Percentiles rank a stretch among this genome's conserved stretches.
phyloP scores from a whole-genome alignment of 2,113 vertebrate species.

The Zosterops hypoxanthus region DNA sequence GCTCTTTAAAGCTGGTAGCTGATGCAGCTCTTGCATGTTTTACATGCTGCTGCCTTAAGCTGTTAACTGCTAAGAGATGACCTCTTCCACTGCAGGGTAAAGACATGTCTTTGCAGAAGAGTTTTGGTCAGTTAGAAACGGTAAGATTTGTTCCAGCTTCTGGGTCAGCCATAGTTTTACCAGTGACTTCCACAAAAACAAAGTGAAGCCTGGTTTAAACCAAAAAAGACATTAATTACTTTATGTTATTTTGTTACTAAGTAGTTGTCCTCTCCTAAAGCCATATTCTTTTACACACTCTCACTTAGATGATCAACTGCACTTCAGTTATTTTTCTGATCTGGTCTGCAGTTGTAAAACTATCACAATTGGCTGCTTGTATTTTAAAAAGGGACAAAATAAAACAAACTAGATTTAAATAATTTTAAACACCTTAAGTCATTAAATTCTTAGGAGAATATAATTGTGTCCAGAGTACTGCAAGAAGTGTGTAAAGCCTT shows the following conservation, averaged over 20 bases:
- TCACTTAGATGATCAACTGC: neutral
- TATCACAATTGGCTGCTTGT: neutral
- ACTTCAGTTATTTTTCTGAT: neutral
- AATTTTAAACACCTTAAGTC: neutral
- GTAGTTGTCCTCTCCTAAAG: neutral
- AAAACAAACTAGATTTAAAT: neutral
- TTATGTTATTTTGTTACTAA: neutral
- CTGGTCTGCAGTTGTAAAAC: neutral
- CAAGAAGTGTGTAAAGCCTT: neutral
- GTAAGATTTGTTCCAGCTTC: neutral
- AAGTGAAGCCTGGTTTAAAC: neutral
- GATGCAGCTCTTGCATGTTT: neutral
- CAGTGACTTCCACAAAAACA: neutral
- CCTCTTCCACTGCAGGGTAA: constrained; percentile 1
- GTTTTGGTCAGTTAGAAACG: neutral
- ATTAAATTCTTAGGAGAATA: neutral
- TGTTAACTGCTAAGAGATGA: neutral
- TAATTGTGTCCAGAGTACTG: neutral
- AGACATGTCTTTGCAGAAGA: neutral
- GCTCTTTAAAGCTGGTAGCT: neutral
- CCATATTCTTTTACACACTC: neutral
- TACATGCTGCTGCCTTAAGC: neutral
- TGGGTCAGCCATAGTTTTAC: neutral
- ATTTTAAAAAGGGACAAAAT: neutral
- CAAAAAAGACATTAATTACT: neutral